A percentile compares a stretch with the other conserved stretches of the same genome.
phyloP scores from a whole-genome alignment of 2,797 vertebrate genomes.

The Pipistrellus kuhlii region DNA sequence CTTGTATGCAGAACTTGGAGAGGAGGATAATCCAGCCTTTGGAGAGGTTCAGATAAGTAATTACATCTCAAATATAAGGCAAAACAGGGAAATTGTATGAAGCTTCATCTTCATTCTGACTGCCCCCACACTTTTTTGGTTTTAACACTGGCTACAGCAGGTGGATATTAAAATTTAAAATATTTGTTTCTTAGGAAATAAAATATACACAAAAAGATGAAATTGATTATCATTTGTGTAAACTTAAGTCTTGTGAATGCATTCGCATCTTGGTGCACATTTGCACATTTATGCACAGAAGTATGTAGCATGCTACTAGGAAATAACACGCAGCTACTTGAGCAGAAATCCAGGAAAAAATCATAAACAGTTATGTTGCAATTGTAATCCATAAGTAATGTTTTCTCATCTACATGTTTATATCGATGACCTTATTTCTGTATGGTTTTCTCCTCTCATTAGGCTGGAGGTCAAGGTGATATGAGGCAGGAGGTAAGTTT shows the following conservation, averaged over 20 bases:
- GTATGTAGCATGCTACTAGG: conserved; percentile 3
- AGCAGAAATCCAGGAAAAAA: conserved; percentile 29
- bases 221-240: conserved; percentile 40
- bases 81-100: conserved; percentile 51
- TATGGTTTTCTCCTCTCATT: conserved; percentile 64
- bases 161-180: conserved; percentile 62
- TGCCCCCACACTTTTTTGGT: background rate
- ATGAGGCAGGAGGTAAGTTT: conserved; percentile 93
- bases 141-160: conserved; percentile 42
- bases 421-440: conserved; percentile 48
- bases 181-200: background rate
- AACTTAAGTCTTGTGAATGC: background rate
- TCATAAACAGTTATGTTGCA: background rate
- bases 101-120: conserved; percentile 5
- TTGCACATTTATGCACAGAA: background rate
- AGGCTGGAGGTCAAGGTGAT: conserved; percentile 90
- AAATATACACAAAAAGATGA: conserved; percentile 33
- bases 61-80: background rate
- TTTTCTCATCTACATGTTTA: conserved; percentile 54
- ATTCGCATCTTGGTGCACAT: background rate
- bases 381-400: background rate
- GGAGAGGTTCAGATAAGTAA: background rate
- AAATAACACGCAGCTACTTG: background rate
- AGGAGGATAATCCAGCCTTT: background rate
- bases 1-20: conserved; percentile 10